Evolutionary conservation across 2,888 invertebrate species (phyloP), one percentile per base, ranked within the genome.

Genomic region (Athalia cordata): DNA sequence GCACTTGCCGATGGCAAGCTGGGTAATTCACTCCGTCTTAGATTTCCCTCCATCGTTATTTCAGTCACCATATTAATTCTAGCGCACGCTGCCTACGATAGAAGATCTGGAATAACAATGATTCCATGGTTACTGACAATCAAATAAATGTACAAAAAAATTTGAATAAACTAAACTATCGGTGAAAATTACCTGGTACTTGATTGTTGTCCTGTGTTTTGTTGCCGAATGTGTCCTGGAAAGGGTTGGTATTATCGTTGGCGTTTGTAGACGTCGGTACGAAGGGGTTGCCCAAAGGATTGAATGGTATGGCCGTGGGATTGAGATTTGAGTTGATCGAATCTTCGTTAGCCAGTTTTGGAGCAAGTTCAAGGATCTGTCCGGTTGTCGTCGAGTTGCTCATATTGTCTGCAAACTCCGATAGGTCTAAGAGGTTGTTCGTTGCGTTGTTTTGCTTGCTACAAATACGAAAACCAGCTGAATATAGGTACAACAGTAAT

Each of bases 401-500:
- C 85, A 90, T 86, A 81, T 87, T 86, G 84, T 90, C 90, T 83
- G 90, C 90, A 86, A 90, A 90, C 83, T 90, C 90, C 86, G 91
- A 90, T 83, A 91, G 88, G 88, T 91, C 91, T 86, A 91, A 88
- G 84, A 91, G 89, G 87, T 91, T 91, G 89, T 91, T 91, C 84
- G 91, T 91, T 86, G 90, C 91, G 89, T 91, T 91, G 88, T 91
- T 91, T 87, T 91, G 90, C 85, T 90, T 91, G 87, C 91, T 92
- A 90, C 81, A 90, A 86, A 87, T 91, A 89, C 80, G n/a, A 90
- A 86, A 87, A 88, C 81, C 85, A 87, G 85, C 85, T 86, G 88
- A 88, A 86, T 82, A 86, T 83, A 86, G 85, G 81, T 83, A 84
- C 81, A 80, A 80, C 67, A 77, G 77, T 66, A 77, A 57, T 66